phyloP scores from a whole-genome alignment of 2,888 invertebrate species.

The Quadroppia sp. region DNA sequence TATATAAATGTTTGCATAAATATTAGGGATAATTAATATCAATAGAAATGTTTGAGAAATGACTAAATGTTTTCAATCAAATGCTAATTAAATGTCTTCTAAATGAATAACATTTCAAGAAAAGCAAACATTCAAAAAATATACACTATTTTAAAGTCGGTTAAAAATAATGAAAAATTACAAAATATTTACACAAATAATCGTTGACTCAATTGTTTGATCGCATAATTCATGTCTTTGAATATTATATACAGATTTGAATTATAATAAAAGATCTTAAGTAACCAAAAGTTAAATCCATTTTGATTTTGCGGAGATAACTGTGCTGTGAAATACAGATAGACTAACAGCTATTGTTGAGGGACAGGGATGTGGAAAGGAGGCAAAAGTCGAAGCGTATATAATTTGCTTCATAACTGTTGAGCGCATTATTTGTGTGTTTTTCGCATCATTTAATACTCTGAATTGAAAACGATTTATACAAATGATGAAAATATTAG shows the following conservation, averaged over 20 bases:
- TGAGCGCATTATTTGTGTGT: not conserved
- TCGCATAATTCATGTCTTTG: slow-evolving; percentile 20
- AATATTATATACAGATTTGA: slow-evolving; percentile 19
- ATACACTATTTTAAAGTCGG: too few species aligned
- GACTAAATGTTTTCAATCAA: too few species aligned
- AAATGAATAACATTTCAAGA: too few species aligned
- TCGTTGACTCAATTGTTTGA: not conserved
- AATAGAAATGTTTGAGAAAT: too few species aligned
- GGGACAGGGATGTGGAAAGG: not conserved
- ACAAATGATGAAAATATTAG: not conserved
- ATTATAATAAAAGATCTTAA: not conserved
- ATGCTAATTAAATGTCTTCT: too few species aligned
- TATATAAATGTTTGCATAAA: slow-evolving; percentile 4
- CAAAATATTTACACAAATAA: not conserved
- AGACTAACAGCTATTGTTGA: slow-evolving; percentile 3
- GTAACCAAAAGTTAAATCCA: slow-evolving; percentile 20
- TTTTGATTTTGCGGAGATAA: not conserved
- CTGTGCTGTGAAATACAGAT: not conserved
- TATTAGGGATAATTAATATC: slow-evolving; percentile 11
- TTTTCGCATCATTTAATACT: slow-evolving; percentile 20
- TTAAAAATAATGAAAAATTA: too few species aligned
- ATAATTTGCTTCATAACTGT: slow-evolving; percentile 8
- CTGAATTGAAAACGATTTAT: slow-evolving; percentile 18
- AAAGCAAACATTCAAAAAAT: too few species aligned
- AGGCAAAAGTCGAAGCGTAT: not conserved